Base-by-base conservation (phyloP, 1,140 invertebrate genomes). In the Drosophila ficusphila region DNA sequence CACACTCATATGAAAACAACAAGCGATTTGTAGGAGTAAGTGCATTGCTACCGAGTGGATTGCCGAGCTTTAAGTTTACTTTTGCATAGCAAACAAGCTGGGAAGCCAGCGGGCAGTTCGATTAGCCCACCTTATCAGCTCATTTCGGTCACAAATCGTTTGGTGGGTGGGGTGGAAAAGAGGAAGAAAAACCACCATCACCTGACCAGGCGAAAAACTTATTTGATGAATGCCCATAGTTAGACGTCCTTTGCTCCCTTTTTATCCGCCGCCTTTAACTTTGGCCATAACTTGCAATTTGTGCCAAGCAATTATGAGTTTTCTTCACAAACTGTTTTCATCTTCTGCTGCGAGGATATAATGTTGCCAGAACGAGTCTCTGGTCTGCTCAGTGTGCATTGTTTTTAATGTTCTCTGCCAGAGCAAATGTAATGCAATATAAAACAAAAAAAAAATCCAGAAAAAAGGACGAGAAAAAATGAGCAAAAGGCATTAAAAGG, bases 361-460 rank as follows among this genome's bases (percentile, higher is more conserved):
- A 85, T 85, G 81, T 85, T 76, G 76, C 76, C 72, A 47, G 58
- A 54, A 52, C 29, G 69, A 60, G 51, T 29, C 46, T 12, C 7
- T n/a, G n/a, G 25, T 56, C 48, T 41, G n/a, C n/a, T 51, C 62
- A 67, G 60, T 67, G 76, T 78, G 83, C 79, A 86, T 79, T 85
- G 64, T 73, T 73, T 73, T 73, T 73, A 73, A 73, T 73, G 69
- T 72, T 62, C 68, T 71, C 56, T 61, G 70, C 44, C 58, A 51
- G 61, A 73, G 73, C 73, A 88, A 86, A 88, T 77, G 82, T 86
- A 86, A 86, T 89, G 82, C 72, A 88, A 86, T 86, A 88, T 86
- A 86, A 79, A 75, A 61, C 72, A 65, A 74, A 56, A 48, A 54
- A 62, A 42, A 46, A 46, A 38, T n/a, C n/a, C 33, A 18, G 25